Base-by-base conservation (phyloP, 2,113 vertebrate species). In the Oreochromis aureus region DNA sequence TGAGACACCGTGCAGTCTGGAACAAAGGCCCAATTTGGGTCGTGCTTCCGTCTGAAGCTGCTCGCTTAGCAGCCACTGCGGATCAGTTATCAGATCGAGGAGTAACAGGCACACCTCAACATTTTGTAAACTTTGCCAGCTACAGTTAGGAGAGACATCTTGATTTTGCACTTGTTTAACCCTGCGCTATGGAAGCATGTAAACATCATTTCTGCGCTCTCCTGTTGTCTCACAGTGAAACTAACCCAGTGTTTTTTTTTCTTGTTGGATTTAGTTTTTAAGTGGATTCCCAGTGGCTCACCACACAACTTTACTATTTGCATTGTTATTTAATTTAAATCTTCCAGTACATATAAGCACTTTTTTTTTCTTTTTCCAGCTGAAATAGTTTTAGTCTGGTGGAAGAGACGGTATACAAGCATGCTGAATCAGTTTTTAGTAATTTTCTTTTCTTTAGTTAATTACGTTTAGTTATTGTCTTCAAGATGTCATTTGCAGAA, bases 1-100 rank as follows among this genome's bases (percentile, higher is more conserved):
- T 27, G 87, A 90, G 87, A 90, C 93, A 44, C 90, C 56, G 82
- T 80, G 85, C 89, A 63, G 88, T 87, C 69, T 89, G 89, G 84
- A 94, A 95, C 87, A 94, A 94, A 94, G 73, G 61, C 86, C 87
- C 87, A 80, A 85, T 87, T 93, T 91, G 82, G 91, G 88, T 83
- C 55, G 46, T 15, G 82, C 86, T 93, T 91, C 87, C 61, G 87
- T 90, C 85, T 7, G 41, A 81, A 82, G 89, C 93, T 89, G 93
- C 93, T 93, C 85, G 1, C 89, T 92, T 87, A 66, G 84, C 87
- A 87, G 90, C 91, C 85, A 32, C 76, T 30, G 54, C 83, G 51
- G 80, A 90, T 88, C 71, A 30, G 86, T 59, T 78, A 30, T 79
- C 87, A 79, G 11, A 27, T 44, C 30, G 51, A 83, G 69, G 61